A percentile compares a stretch with the other conserved stretches of the same genome.
These are phyloP conservation scores for Micropoecilia bifurca DNA, from an alignment of 2,797 vertebrate genomes.

Conservation along the genomic window DNA sequence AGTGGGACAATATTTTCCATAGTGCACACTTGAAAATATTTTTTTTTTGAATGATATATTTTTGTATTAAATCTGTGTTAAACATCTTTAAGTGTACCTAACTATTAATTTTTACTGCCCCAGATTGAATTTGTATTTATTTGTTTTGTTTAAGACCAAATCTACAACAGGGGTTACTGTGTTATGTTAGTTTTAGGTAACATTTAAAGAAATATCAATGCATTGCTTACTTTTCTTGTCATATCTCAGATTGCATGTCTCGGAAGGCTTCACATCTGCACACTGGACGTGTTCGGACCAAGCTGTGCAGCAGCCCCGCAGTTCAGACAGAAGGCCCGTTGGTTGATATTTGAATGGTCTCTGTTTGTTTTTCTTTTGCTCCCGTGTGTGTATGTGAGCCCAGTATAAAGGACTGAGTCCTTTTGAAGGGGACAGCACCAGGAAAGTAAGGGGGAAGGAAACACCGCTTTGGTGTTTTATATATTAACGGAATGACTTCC, in stretches of 20 bases:
- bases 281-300: slow-evolving; percentile 16
- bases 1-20: background rate
- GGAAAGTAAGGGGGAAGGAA: slow-evolving; percentile 83
- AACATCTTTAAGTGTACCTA: background rate
- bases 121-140: background rate
- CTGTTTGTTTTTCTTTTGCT: slow-evolving; percentile 81
- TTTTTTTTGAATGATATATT: background rate
- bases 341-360: slow-evolving; percentile 78
- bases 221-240: slow-evolving; percentile 12
- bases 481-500: slow-evolving; percentile 86
- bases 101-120: background rate
- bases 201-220: slow-evolving; percentile 10
- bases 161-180: background rate
- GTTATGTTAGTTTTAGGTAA: slow-evolving; percentile 10
- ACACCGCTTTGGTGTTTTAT: slow-evolving; percentile 83
- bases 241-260: slow-evolving; percentile 19
- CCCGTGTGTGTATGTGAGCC: slow-evolving; percentile 76
- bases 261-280: slow-evolving; percentile 23
- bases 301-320: slow-evolving; percentile 48
- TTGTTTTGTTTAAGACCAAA: background rate
- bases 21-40: background rate
- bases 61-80: background rate
- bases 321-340: slow-evolving; percentile 73
- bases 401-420: slow-evolving; percentile 73
- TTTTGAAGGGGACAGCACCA: slow-evolving; percentile 81